Evolutionary conservation across 2,888 invertebrate species (phyloP), one percentile per base, ranked within the genome.

Genomic region (Nemotelus nigrinus): DNA sequence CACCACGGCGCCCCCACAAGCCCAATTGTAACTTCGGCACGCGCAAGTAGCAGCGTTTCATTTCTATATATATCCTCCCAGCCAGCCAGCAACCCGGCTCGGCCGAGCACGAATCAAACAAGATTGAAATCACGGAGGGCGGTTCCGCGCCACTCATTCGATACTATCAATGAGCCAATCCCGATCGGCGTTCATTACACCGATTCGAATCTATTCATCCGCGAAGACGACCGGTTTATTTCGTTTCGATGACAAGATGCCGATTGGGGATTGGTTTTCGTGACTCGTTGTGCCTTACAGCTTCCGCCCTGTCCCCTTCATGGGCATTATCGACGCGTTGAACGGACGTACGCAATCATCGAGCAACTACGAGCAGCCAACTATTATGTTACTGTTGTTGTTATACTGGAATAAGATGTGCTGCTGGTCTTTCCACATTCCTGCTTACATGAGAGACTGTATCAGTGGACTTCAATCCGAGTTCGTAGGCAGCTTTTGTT

Each of bases 91-190:
- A 25, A 25, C 53, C 8, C n/a, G 25, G 25, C 25, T 1, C 60
- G 60, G 68, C 53, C 25, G 44, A 47, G 72, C 39, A 63, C 74
- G 74, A 74, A 74, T 74, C 74, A 25, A 47, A 48, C n/a, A 48
- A 60, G 74, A 74, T 74, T 60, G 41, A 63, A 74, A 60, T 60
- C 63, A 60, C 47, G 48, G 63, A 60, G 63, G 74, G 74, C 74
- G 74, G 60, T 10, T 50, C 74, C 74, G 48, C 70, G 5, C 60
- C 48, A 50, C 74, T 60, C 48, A 74, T 74, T 74, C 74, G 74
- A 74, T 74, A 48, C 47, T 10, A 74, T 74, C 74, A 60, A 74
- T 74, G 60, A 74, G 63, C 74, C 74, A 74, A 74, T 74, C 74
- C 60, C 50, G 50, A 60, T 74, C 48, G 63, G 8, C 50, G 74